These are phyloP conservation scores for Edolisoma coerulescens DNA, from an alignment of 2,113 vertebrate genomes.

Conservation along the genomic window DNA sequence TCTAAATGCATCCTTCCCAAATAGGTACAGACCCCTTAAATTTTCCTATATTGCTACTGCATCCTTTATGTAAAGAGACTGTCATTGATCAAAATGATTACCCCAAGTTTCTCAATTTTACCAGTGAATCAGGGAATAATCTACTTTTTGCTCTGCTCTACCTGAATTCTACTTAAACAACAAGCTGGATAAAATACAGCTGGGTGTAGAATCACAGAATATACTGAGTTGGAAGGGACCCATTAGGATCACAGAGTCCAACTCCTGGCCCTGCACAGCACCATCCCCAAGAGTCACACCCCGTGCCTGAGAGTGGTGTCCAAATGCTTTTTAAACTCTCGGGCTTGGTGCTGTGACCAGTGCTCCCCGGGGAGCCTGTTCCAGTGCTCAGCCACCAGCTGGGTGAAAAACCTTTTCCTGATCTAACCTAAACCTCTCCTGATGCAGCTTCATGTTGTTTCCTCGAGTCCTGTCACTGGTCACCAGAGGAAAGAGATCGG, in stretches of 20 bases:
- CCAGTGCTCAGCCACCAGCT: rapidly evolving
- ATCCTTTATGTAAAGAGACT: neutral
- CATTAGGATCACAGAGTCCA: neutral
- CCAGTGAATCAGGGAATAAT: neutral
- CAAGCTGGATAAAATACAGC: neutral
- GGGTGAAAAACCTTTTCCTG: neutral
- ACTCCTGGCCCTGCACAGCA: neutral
- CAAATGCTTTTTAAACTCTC: neutral
- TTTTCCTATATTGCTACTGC: neutral
- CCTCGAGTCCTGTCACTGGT: neutral
- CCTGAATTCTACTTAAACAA: neutral
- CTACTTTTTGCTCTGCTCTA: neutral
- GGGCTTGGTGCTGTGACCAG: neutral
- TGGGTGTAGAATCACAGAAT: neutral
- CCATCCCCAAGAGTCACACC: neutral
- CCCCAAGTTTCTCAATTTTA: neutral
- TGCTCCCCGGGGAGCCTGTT: neutral
- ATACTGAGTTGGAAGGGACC: neutral
- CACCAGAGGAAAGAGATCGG: neutral
- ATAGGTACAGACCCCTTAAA: neutral
- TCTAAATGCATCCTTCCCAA: neutral
- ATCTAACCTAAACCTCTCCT: neutral
- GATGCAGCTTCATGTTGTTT: neutral
- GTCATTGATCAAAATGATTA: neutral
- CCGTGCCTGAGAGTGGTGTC: neutral